Percentiles rank a stretch among this genome's conserved stretches.
Conservation (phyloP, 2,113 vertebrate species). For the Thamnaconus septentrionalis region DNA sequence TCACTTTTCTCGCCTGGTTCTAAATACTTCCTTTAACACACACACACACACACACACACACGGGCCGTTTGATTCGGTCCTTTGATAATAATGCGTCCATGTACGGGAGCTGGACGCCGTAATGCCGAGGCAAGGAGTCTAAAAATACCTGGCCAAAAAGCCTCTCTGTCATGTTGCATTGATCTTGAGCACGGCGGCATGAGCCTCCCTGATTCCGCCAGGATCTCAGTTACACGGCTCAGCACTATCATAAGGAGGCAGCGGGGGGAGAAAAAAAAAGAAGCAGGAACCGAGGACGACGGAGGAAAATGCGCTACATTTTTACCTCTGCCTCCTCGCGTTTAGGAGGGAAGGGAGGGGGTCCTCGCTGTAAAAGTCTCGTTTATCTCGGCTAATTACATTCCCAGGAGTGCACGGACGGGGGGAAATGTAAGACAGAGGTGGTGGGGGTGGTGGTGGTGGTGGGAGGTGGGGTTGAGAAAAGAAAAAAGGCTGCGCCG, state of each 20-base stretch:
- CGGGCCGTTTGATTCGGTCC: conserved; percentile 53
- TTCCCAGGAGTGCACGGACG: conserved; percentile 15
- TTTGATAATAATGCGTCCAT: conserved; percentile 52
- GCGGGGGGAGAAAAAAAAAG: background rate
- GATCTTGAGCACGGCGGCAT: conserved; percentile 60
- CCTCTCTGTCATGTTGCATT: conserved; percentile 69
- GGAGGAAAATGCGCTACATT: conserved; percentile 2
- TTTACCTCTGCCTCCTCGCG: conserved; percentile 7
- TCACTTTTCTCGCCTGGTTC: conserved; percentile 55
- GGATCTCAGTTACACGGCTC: conserved; percentile 46
- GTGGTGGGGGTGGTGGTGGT: no score
- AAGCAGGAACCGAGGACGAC: background rate
- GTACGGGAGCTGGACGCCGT: conserved; percentile 32
- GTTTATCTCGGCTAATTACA: conserved; percentile 41
- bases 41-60: conserved; percentile 17
- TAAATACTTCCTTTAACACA: conserved; percentile 16
- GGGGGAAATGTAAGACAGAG: conserved; percentile 3
- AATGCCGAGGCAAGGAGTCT: conserved; percentile 47
- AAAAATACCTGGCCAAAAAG: conserved; percentile 72
- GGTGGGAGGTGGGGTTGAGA: no score
- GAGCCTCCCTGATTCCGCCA: conserved; percentile 55
- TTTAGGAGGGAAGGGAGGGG: conserved; percentile 38
- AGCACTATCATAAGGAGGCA: conserved; percentile 23
- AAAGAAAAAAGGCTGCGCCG: no score
- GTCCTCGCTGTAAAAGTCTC: conserved; percentile 28